Evolutionary conservation across 2,888 invertebrate species (phyloP).

Genomic region (Parnassius mnemosyne): DNA sequence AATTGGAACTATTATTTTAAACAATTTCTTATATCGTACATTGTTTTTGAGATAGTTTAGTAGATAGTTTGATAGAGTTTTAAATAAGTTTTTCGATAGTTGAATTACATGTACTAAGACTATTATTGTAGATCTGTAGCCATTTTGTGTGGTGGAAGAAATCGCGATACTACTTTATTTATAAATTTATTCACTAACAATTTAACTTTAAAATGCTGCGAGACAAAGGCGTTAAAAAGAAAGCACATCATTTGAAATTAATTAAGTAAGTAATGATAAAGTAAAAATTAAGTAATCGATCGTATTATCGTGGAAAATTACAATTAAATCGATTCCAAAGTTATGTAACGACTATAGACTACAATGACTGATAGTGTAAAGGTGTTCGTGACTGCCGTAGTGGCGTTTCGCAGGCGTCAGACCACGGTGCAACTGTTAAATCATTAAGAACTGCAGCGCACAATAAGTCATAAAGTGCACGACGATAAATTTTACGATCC

Average conservation of each 20-base stretch:
- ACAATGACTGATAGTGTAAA: conserved; percentile 13
- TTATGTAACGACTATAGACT: conserved; percentile 1
- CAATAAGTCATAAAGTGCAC: conserved; percentile 66
- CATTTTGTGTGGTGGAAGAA: too few species aligned
- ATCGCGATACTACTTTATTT: too few species aligned
- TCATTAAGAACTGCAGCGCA: conserved; percentile 48
- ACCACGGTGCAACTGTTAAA: conserved; percentile 41
- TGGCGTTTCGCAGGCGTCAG: conserved; percentile 33
- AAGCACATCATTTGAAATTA: neutral
- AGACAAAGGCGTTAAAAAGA: neutral
- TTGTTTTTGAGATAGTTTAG: too few species aligned
- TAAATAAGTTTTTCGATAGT: too few species aligned
- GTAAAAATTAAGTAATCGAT: neutral
- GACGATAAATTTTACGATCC: conserved; percentile 69
- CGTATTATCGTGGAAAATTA: neutral
- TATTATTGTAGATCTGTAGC: too few species aligned
- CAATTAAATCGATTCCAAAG: neutral
- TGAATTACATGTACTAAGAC: too few species aligned
- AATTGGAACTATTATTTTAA: too few species aligned
- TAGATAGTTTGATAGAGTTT: too few species aligned
- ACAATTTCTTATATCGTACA: too few species aligned
- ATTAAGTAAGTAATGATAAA: neutral
- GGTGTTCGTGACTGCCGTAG: conserved; percentile 41
- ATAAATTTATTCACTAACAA: too few species aligned
- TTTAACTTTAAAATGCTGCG: too few species aligned